phyloP scores from a whole-genome alignment of 2,888 invertebrate species.

The Ditylenchus weischeri region DNA sequence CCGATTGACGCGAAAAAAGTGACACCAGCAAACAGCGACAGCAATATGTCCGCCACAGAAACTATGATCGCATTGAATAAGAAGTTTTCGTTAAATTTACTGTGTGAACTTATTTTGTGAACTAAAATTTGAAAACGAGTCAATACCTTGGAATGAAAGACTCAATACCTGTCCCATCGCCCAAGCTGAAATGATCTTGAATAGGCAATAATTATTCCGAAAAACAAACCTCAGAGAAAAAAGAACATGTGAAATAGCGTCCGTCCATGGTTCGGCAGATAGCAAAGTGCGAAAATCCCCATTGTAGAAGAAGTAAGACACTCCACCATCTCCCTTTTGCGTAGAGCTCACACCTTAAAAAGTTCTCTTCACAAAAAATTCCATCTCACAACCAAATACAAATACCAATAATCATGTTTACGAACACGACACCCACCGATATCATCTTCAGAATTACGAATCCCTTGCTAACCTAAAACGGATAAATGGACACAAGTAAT shows the following conservation, averaged over 20 bases:
- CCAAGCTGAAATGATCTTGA: not conserved
- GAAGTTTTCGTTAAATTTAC: slow-evolving; percentile 3
- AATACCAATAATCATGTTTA: slow-evolving; percentile 3
- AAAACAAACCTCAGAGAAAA: slow-evolving; percentile 1
- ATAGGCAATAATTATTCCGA: not conserved
- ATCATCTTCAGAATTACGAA: not conserved
- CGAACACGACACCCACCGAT: not conserved
- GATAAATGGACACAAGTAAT: not conserved
- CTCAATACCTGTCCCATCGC: slow-evolving; percentile 4
- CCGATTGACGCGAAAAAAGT: not conserved
- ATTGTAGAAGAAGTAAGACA: not conserved
- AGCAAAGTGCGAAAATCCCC: not conserved
- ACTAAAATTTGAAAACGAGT: no score
- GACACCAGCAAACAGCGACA: not conserved
- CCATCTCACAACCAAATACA: no score
- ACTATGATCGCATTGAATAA: not conserved
- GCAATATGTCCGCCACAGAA: not conserved
- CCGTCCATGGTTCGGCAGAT: not conserved
- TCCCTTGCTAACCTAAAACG: not conserved
- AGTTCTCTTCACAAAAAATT: not conserved
- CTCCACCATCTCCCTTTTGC: not conserved
- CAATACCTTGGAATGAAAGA: not conserved
- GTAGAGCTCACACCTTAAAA: not conserved
- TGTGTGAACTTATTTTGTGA: not conserved
- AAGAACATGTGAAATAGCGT: not conserved